Evolutionary conservation across 2,797 vertebrate genomes (phyloP), one percentile per base, ranked within the genome.

Genomic region (Microctenopoma lineatum): DNA sequence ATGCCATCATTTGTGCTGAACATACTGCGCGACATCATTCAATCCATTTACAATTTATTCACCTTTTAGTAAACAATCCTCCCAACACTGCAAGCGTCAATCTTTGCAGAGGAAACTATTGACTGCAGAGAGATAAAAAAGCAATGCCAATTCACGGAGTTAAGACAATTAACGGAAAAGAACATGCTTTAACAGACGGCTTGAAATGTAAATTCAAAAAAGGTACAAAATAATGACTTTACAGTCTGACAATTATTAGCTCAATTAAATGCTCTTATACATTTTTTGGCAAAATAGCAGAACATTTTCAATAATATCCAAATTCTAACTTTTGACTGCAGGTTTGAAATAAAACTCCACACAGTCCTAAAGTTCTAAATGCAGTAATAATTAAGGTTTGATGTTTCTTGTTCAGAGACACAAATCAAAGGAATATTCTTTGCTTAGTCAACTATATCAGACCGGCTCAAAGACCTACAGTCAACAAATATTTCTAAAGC

Each of bases 1-100:
- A 73, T 47, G 21, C 58, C 58, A 45, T 44, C 44, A 26, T 58
- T 56, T 59, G 47, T 75, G 58, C 14, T 64, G 54, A 79, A 75
- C 44, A 51, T 15, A 62, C 5, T 26, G 14, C 11, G 34, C 80
- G 79, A 83, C 73, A 62, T 69, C 64, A 58, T 70, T 81, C 41
- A 66, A 56, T 73, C 54, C 63, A 65, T 52, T 64, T 44, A 68
- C 56, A 66, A 52, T 13, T 53, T 54, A 56, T 72, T 45, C 62
- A 46, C 61, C 71, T 70, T 78, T 70, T 38, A 70, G 79, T 61
- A 64, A 77, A 84, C 66, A 72, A 81, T 65, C 67, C n/a, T 51
- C 47, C 36, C 41, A 48, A 60, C 58, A 73, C 45, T 62, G 68
- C 61, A 61, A 45, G 53, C 39, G 32, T 46, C 56, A 27, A 16